Conservation (phyloP, 2,888 invertebrate species). For the Desoria tigrina region DNA sequence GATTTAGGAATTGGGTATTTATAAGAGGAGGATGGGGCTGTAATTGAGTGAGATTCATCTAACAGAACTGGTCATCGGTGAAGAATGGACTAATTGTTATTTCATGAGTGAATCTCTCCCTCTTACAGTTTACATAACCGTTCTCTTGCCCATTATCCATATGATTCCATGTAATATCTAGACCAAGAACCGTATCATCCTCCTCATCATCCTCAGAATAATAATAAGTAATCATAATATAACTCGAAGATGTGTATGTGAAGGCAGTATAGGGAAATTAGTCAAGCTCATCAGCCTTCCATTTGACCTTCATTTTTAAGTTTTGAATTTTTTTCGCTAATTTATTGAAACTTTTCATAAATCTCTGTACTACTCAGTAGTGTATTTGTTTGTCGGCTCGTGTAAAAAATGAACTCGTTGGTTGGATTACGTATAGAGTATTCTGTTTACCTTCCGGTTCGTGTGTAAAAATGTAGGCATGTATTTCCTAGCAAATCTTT, state of each 20-base stretch:
- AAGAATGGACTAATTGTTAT: constrained; percentile 24
- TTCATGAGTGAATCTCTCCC: constrained; percentile 17
- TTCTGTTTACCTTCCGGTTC: no score
- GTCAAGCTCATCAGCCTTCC: not conserved
- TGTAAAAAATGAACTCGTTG: no score
- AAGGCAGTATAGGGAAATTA: constrained; percentile 7
- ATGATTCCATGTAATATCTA: not conserved
- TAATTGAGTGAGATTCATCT: constrained; percentile 23
- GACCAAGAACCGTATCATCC: constrained; percentile 6
- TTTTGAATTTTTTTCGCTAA: no score
- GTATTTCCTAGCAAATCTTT: no score
- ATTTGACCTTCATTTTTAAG: constrained; percentile 17
- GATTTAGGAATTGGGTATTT: no score
- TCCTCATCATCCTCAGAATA: constrained; percentile 1
- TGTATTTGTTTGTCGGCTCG: no score
- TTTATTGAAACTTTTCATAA: no score
- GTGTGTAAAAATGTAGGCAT: no score
- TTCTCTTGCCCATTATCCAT: constrained; percentile 8
- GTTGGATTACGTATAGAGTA: no score
- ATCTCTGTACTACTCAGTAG: no score
- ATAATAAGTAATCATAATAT: no score
- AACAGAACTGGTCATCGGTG: constrained; percentile 11
- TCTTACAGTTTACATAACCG: constrained; percentile 19
- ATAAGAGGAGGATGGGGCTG: constrained; percentile 30
- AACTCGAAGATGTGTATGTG: no score